Percentiles rank a stretch among this genome's conserved stretches.
Conservation (phyloP, 2,797 vertebrate species). For the Sebastes hopkinsi region DNA sequence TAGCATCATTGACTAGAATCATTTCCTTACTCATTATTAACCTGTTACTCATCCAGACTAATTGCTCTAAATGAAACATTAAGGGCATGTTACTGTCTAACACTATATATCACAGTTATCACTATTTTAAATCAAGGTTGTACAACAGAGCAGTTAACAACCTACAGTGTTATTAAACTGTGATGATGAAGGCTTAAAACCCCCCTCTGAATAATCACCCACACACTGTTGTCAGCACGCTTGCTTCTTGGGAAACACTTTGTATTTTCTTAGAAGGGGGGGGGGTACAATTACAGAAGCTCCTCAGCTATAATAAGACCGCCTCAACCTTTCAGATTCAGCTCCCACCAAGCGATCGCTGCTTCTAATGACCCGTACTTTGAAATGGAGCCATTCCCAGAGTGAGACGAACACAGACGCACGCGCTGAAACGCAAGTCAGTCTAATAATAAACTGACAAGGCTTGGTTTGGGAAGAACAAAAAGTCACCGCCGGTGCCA, state of each 20-base stretch:
- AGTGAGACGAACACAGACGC: conserved; percentile 31
- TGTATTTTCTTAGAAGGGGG: conserved; percentile 36
- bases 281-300: conserved; percentile 63
- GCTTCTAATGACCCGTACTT: conserved; percentile 55
- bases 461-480: conserved; percentile 55
- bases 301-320: conserved; percentile 65
- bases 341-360: conserved; percentile 39
- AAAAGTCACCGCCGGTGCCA: conserved; percentile 59
- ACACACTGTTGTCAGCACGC: conserved; percentile 20
- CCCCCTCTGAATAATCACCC: conserved; percentile 20
- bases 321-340: conserved; percentile 61
- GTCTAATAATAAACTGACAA: conserved; percentile 71
- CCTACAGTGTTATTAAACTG: conserved; percentile 11
- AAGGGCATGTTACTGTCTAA: background rate
- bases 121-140: background rate
- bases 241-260: conserved; percentile 36
- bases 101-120: background rate
- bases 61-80: background rate
- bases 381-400: conserved; percentile 57
- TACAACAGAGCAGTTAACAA: background rate
- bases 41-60: background rate
- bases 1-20: background rate
- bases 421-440: conserved; percentile 27
- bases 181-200: conserved; percentile 22
- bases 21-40: background rate